Evolutionary conservation across 2,888 invertebrate genomes (phyloP).

Genomic region (Ennomos quercinarius): DNA sequence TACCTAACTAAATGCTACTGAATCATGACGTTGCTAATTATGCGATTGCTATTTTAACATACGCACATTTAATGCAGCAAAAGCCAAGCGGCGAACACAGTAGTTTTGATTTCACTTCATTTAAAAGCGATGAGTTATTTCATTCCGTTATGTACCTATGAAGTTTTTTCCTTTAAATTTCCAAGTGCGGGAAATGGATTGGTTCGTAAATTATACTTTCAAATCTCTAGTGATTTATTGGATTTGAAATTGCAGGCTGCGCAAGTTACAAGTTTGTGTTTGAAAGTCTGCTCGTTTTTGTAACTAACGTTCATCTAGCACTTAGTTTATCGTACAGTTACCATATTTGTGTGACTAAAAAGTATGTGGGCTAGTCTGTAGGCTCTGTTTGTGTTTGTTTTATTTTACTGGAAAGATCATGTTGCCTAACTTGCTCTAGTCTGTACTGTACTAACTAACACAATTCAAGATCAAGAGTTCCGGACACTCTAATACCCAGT

Average conservation of each 20-base stretch:
- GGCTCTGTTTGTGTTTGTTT: too few relatives aligned
- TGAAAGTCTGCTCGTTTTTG: slow-evolving; percentile 24
- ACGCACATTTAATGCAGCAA: too few relatives aligned
- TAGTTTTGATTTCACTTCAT: background rate
- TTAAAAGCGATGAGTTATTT: slow-evolving; percentile 25
- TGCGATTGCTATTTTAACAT: too few relatives aligned
- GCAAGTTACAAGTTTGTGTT: slow-evolving; percentile 37
- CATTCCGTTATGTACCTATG: slow-evolving; percentile 26
- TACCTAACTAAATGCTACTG: too few relatives aligned
- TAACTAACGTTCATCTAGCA: background rate
- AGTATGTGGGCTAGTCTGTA: too few relatives aligned
- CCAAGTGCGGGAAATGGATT: slow-evolving; percentile 36
- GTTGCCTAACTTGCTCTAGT: background rate
- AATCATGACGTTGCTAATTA: too few relatives aligned
- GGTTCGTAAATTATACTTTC: slow-evolving; percentile 43
- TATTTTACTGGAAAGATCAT: background rate
- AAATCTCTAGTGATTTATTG: slow-evolving; percentile 42
- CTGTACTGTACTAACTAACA: too few relatives aligned
- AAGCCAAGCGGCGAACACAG: too few relatives aligned
- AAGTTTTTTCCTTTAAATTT: slow-evolving; percentile 37
- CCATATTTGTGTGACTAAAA: too few relatives aligned
- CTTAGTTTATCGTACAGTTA: background rate
- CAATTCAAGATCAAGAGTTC: too few relatives aligned
- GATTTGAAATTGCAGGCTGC: slow-evolving; percentile 41
- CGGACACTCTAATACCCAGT: too few relatives aligned